Base-by-base conservation (phyloP, 1,140 invertebrate genomes). In the Cydia fagiglandana region DNA sequence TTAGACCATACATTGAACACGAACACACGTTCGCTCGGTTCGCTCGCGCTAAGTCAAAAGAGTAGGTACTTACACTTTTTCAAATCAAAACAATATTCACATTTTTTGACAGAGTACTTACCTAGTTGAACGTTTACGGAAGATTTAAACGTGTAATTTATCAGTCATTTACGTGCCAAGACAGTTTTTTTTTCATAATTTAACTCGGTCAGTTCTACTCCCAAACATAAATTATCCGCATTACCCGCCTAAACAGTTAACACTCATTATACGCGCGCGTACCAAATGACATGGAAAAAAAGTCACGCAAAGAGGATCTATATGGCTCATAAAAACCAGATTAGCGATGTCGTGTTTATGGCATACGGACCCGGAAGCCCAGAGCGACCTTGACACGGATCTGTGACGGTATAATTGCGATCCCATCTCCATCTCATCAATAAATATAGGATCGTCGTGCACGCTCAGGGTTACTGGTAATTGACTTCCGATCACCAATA, bases 321-420 rank as follows among this genome's bases (percentile, higher is more conserved):
- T 24, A 61, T 24, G 56, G 56, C 7, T 24, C 15, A 70, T 38
- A 70, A 70, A 70, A 70, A 70, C 15, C 30, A 41, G 66, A 70
- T 70, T 41, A 38, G 66, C 56, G 20, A 61, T 41, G 66, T 68
- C 64, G 9, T 74, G 45, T 68, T 56, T 47, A 73, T 24, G 74
- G 64, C 50, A 12, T 73, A 30, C 64, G 73, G 77, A 88, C 86
- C 81, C 88, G 88, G 88, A 91, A 88, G 79, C 82, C 80, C 70
- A 17, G 38, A 30, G 41, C 73, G 79, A 78, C 90, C 90, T 91
- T 90, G 88, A 90, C 88, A 90, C 80, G 81, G 79, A 82, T 86
- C 78, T 81, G 83, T 85, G 83, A 81, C 79, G 78, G 80, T 82
- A 77, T 85, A 87, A 88, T 87, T 86, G 78, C 81, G 75, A 83